These are phyloP conservation scores for Hypomecis punctinalis DNA, from an alignment of 2,888 invertebrate species.

Conservation along the genomic window DNA sequence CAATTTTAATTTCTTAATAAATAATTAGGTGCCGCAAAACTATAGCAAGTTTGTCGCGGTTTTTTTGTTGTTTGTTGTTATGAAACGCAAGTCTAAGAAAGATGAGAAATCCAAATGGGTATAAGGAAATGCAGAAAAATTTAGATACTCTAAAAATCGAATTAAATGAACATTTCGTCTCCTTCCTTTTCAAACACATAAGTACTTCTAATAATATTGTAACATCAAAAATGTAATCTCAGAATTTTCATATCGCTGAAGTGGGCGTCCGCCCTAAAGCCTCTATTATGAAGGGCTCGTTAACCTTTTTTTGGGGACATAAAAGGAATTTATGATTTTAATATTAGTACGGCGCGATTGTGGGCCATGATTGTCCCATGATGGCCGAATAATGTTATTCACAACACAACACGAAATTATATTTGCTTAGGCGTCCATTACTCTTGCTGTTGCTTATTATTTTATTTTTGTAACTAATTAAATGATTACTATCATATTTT, in stretches of 20 bases:
- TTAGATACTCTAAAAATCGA: too few relatives aligned
- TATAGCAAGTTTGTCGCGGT: too few relatives aligned
- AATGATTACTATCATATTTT: conserved; percentile 15
- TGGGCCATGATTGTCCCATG: conserved; percentile 24
- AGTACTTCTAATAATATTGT: background rate
- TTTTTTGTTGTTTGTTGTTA: too few relatives aligned
- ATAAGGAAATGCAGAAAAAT: too few relatives aligned
- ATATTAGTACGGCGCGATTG: conserved; percentile 48
- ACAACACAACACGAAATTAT: conserved; percentile 14
- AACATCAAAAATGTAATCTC: background rate
- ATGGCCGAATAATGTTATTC: conserved; percentile 39
- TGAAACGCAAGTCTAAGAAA: too few relatives aligned
- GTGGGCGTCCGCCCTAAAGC: conserved; percentile 15
- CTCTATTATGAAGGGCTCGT: conserved; percentile 46
- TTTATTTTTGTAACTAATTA: conserved; percentile 17
- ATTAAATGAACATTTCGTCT: background rate
- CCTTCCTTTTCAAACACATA: background rate
- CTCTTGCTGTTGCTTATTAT: conserved; percentile 7
- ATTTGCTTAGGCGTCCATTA: conserved; percentile 22
- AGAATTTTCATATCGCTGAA: conserved; percentile 7
- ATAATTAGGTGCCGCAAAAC: too few relatives aligned
- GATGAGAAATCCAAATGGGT: too few relatives aligned
- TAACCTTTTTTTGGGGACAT: conserved; percentile 51
- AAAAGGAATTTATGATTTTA: conserved; percentile 54
- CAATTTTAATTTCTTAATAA: too few relatives aligned